A percentile compares a stretch with the other conserved stretches of the same genome.
Evolutionary conservation across 2,113 vertebrate species (phyloP).

Genomic region (Calyptommatus sinebrachiatus): DNA sequence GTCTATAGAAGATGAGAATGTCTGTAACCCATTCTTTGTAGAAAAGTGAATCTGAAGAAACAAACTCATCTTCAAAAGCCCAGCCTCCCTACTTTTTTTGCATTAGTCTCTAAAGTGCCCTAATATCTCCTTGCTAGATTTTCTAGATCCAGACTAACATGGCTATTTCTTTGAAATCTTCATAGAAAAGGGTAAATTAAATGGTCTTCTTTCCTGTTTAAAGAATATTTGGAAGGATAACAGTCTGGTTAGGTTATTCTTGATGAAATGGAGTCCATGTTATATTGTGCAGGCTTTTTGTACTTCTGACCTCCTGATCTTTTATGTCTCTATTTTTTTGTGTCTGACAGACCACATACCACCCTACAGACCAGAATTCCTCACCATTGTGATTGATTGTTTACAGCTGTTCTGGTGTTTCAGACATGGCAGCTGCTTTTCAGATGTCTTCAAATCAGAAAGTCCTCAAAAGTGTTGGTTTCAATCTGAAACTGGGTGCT

Average conservation of each 20-base stretch:
- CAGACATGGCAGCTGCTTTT: conserved; percentile 85
- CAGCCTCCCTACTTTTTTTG: too few relatives aligned
- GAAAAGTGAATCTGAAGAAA: not conserved
- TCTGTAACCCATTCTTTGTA: not conserved
- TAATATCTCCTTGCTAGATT: too few relatives aligned
- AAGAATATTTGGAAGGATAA: conserved; percentile 42
- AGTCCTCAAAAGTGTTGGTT: conserved; percentile 63
- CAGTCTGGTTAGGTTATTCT: conserved; percentile 42
- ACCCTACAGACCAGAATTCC: conserved; percentile 80
- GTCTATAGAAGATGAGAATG: conserved; percentile 37
- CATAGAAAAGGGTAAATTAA: conserved; percentile 11
- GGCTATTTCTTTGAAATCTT: not conserved
- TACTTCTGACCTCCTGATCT: conserved; percentile 84
- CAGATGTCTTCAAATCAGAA: conserved; percentile 79
- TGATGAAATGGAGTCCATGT: conserved; percentile 69
- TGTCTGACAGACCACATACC: conserved; percentile 90
- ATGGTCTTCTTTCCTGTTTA: conserved; percentile 27
- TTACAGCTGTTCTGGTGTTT: conserved; percentile 87
- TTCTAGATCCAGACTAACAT: too few relatives aligned
- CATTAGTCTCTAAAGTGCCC: too few relatives aligned
- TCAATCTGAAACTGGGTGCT: conserved; percentile 70
- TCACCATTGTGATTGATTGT: conserved; percentile 84
- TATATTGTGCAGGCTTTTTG: conserved; percentile 65
- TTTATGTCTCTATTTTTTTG: conserved; percentile 93
- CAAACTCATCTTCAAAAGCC: too few relatives aligned